A percentile compares a stretch with the other conserved stretches of the same genome.
phyloP scores from a whole-genome alignment of 2,113 vertebrate species.

The Callopanchax toddi region DNA sequence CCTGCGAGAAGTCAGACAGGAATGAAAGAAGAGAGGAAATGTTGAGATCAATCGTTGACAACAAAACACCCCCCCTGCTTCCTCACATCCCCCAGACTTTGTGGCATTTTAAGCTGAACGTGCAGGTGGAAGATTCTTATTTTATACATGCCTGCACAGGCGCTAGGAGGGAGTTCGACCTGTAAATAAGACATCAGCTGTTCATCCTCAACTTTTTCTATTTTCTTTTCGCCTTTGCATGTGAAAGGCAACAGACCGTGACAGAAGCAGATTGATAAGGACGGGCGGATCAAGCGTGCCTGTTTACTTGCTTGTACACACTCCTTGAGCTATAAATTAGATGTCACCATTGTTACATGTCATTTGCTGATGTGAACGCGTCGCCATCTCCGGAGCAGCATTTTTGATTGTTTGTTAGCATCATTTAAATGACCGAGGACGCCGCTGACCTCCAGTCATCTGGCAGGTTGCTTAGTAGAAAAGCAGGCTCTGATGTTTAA shows the following conservation, averaged over 20 bases:
- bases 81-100: slow-evolving; percentile 16
- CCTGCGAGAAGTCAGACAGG: slow-evolving; percentile 47
- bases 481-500: slow-evolving; percentile 19
- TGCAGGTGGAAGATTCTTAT: slow-evolving; percentile 31
- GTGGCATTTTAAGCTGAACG: slow-evolving; percentile 28
- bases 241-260: slow-evolving; percentile 59
- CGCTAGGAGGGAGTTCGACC: slow-evolving; percentile 7
- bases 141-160: slow-evolving; percentile 12
- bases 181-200: slow-evolving; percentile 70
- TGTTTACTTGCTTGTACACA: slow-evolving; percentile 81
- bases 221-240: slow-evolving; percentile 29
- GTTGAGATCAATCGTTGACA: slow-evolving; percentile 41
- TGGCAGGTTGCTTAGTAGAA: slow-evolving; percentile 53
- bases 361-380: slow-evolving; percentile 54
- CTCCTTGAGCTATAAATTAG: slow-evolving; percentile 80
- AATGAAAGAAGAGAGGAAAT: slow-evolving; percentile 43
- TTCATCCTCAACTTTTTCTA: slow-evolving; percentile 53
- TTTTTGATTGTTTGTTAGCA: slow-evolving; percentile 76
- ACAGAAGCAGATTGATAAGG: slow-evolving; percentile 76
- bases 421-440: slow-evolving; percentile 66
- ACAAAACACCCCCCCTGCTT: slow-evolving; percentile 29
- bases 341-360: slow-evolving; percentile 80
- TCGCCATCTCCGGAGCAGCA: slow-evolving; percentile 49
- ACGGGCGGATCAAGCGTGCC: slow-evolving; percentile 62
- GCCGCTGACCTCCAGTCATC: slow-evolving; percentile 60